phyloP scores from a whole-genome alignment of 2,888 invertebrate species.

The Dynastes tityus region DNA sequence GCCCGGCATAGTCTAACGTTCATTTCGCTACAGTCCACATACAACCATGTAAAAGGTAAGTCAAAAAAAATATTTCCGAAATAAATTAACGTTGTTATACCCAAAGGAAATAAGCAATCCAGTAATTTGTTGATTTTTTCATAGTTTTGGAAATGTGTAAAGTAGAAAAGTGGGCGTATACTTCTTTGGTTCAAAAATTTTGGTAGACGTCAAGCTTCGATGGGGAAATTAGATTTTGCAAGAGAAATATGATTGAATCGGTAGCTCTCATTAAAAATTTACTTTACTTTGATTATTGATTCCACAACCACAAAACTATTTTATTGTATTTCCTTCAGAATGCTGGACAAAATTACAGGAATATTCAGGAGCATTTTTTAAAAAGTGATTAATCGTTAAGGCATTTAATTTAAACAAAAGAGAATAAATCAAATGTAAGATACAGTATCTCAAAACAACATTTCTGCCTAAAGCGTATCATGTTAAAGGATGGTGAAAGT shows the following conservation, averaged over 20 bases:
- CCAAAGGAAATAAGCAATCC: not conserved
- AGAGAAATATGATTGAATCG: not conserved
- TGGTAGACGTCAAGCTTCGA: not conserved
- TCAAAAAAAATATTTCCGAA: not conserved
- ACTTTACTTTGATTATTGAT: too few relatives aligned
- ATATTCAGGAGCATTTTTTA: too few relatives aligned
- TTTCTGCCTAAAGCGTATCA: not conserved
- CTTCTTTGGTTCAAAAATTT: slow-evolving; percentile 12
- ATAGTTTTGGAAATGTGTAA: not conserved
- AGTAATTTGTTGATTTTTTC: not conserved
- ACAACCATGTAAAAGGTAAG: slow-evolving; percentile 64
- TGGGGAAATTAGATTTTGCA: not conserved
- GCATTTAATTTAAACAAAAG: too few relatives aligned
- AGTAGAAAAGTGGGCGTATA: slow-evolving; percentile 47
- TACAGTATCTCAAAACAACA: too few relatives aligned
- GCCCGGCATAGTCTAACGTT: slow-evolving; percentile 49
- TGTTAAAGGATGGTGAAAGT: slow-evolving; percentile 1
- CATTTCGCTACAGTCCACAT: slow-evolving; percentile 49
- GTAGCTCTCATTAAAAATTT: too few relatives aligned
- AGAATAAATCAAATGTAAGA: too few relatives aligned
- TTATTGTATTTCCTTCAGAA: too few relatives aligned
- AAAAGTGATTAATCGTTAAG: too few relatives aligned
- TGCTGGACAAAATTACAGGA: too few relatives aligned
- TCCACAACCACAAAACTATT: too few relatives aligned
- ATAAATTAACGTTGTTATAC: too few relatives aligned